Percentiles rank a stretch among this genome's conserved stretches.
Evolutionary conservation across 2,113 vertebrate species (phyloP).

Genomic region (Echinops telfairi): DNA sequence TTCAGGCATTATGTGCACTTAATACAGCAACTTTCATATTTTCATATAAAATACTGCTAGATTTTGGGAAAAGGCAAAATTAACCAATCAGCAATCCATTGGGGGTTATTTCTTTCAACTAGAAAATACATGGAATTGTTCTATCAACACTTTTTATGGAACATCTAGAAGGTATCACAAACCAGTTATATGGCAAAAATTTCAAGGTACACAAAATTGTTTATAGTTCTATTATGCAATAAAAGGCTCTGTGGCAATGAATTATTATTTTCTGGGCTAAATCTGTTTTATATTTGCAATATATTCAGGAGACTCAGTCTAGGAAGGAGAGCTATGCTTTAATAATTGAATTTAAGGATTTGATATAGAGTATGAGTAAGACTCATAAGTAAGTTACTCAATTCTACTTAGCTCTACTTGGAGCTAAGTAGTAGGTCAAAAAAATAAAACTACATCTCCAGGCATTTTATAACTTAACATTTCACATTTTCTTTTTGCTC

Average conservation of each 20-base stretch:
- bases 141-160: neutral
- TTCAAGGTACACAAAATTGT: neutral
- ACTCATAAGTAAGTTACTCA: neutral
- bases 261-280: neutral
- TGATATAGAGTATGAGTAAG: fast-evolving
- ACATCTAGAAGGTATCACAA: neutral
- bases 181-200: neutral
- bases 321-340: neutral
- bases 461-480: neutral
- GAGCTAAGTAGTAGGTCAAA: neutral
- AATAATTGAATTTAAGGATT: neutral
- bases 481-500: neutral
- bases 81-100: neutral
- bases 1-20: neutral
- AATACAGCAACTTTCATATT: neutral
- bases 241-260: neutral
- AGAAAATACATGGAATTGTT: neutral
- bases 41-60: neutral
- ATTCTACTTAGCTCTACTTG: neutral
- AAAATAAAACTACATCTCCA: neutral
- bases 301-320: neutral
- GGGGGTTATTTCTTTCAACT: neutral
- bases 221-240: neutral
- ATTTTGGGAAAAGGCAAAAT: neutral
- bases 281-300: neutral